phyloP scores from a whole-genome alignment of 23 tunicate genomes.

The Styela plicata region DNA sequence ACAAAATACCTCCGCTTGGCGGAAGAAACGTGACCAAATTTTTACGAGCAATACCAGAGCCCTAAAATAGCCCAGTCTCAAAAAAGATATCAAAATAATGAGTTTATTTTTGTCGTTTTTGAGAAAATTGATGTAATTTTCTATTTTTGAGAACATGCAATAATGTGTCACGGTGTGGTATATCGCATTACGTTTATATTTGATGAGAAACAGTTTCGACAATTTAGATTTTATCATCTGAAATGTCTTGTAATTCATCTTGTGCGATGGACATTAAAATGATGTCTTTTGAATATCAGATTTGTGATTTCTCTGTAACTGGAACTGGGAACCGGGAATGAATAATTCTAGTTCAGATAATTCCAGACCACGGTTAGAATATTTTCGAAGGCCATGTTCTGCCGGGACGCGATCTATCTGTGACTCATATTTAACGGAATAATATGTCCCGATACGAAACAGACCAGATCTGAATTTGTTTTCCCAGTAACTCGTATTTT shows the following conservation, averaged over 20 bases:
- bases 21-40: not conserved
- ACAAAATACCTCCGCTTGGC: not conserved
- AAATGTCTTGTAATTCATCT: not conserved
- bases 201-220: not conserved
- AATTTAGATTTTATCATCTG: not conserved
- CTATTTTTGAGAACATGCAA: not conserved
- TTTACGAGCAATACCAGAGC: not conserved
- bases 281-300: too few species aligned
- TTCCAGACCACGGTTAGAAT: too few species aligned
- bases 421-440: too few species aligned
- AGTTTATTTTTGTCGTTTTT: not conserved
- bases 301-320: too few species aligned
- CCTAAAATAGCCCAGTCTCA: not conserved
- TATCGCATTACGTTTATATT: not conserved
- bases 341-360: too few species aligned
- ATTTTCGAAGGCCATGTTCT: too few species aligned
- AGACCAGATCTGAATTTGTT: too few species aligned
- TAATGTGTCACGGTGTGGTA: not conserved
- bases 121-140: not conserved
- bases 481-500: too few species aligned
- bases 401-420: too few species aligned
- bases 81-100: not conserved
- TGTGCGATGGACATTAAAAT: too few species aligned
- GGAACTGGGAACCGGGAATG: too few species aligned
- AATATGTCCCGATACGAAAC: too few species aligned